Evolutionary conservation across 2,113 vertebrate genomes (phyloP).

Genomic region (Macquaria ambigua): DNA sequence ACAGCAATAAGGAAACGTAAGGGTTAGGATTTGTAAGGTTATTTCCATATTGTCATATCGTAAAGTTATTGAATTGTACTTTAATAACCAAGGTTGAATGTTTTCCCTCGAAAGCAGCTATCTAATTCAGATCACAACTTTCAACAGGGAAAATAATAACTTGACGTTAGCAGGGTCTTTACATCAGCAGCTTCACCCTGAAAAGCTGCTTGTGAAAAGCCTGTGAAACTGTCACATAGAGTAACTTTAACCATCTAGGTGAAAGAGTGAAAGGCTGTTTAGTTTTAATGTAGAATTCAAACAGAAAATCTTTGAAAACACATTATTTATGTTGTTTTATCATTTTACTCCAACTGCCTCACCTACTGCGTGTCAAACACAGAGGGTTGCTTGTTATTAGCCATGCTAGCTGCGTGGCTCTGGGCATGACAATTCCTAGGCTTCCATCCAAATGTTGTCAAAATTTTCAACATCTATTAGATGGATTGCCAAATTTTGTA

Average conservation of each 20-base stretch:
- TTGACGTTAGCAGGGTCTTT: neutral
- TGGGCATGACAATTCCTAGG: neutral
- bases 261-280: neutral
- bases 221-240: neutral
- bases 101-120: neutral
- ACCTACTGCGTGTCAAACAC: neutral
- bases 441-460: too few relatives aligned
- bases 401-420: neutral
- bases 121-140: neutral
- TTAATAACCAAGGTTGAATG: neutral
- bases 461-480: too few relatives aligned
- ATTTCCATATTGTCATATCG: neutral
- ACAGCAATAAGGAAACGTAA: neutral
- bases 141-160: neutral
- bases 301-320: neutral
- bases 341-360: neutral
- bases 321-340: neutral
- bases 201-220: neutral
- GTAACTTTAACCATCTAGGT: neutral
- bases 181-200: neutral
- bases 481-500: too few relatives aligned
- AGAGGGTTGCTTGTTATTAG: neutral
- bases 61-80: neutral
- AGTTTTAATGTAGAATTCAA: neutral
- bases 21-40: neutral